These are phyloP conservation scores for Ariopsis seemanni DNA, from an alignment of 2,113 vertebrate genomes.

Conservation along the genomic window DNA sequence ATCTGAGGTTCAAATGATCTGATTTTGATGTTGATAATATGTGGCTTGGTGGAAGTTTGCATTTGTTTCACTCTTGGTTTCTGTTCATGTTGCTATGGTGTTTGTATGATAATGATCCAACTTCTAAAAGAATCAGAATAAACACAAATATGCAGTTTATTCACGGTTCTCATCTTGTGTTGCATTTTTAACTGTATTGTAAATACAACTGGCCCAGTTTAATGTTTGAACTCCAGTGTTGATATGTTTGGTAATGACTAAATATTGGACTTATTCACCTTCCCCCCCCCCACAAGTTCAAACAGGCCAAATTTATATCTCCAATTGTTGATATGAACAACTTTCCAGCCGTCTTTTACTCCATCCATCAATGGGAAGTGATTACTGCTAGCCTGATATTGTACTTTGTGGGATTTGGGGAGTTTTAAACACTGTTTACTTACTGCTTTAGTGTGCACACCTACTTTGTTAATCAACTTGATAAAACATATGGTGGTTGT, in stretches of 20 bases:
- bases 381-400: neutral
- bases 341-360: neutral
- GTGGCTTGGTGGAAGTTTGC: neutral
- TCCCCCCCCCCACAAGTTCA: neutral
- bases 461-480: neutral
- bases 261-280: neutral
- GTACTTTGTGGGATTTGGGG: neutral
- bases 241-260: neutral
- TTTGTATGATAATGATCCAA: neutral
- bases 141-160: neutral
- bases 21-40: too few species aligned
- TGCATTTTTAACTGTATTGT: neutral
- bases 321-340: neutral
- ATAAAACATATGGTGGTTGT: neutral
- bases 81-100: neutral
- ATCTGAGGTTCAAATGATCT: too few species aligned
- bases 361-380: neutral
- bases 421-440: neutral
- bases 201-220: neutral
- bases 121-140: neutral
- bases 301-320: neutral
- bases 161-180: neutral
- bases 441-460: neutral
- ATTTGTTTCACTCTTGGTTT: neutral
- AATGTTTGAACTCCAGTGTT: neutral